Percentiles rank a stretch among this genome's conserved stretches.
Conservation (phyloP, 2,797 vertebrate species). For the Heliangelus exortis region DNA sequence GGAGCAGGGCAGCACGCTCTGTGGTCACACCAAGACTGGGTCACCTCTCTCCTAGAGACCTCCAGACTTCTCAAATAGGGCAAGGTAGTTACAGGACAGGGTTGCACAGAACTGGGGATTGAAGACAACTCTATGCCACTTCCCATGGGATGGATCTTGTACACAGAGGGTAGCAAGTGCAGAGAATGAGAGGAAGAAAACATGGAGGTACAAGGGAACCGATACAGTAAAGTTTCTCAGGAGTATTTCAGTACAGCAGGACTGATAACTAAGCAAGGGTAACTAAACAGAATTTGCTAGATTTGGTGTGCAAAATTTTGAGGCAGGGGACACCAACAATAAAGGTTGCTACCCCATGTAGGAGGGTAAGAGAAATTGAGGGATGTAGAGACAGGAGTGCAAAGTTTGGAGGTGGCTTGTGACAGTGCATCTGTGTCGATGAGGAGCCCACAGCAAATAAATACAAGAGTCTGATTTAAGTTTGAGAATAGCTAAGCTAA, state of each 20-base stretch:
- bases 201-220: background rate
- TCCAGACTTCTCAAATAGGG: background rate
- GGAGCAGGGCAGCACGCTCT: rapidly evolving
- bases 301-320: background rate
- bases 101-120: background rate
- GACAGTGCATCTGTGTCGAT: background rate
- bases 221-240: background rate
- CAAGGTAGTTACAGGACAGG: background rate
- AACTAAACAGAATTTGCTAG: background rate
- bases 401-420: background rate
- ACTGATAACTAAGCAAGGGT: background rate
- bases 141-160: background rate
- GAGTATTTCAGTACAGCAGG: background rate
- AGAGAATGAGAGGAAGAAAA: background rate
- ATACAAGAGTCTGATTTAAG: background rate
- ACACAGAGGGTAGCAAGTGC: background rate
- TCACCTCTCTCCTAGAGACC: background rate
- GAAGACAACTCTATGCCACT: background rate
- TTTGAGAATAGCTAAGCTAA: background rate
- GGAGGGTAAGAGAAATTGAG: background rate
- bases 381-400: background rate
- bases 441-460: background rate
- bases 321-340: background rate
- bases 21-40: background rate
- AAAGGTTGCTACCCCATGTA: background rate